phyloP scores from a whole-genome alignment of 2,113 vertebrate species.

The Lontra canadensis region DNA sequence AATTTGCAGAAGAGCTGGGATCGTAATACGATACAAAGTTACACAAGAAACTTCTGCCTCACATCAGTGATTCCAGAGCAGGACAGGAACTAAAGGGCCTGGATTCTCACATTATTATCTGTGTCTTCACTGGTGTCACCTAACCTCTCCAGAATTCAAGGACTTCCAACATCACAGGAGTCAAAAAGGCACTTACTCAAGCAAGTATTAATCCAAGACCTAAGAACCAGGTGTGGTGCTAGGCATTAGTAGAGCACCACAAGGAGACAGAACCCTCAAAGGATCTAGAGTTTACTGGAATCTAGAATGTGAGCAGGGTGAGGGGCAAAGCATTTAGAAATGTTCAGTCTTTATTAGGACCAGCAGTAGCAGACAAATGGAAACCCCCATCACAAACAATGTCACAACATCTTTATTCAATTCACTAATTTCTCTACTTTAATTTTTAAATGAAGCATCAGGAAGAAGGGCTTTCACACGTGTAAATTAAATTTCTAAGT shows the following conservation, averaged over 20 bases:
- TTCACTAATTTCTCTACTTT: neutral
- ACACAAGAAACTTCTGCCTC: neutral
- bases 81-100: neutral
- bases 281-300: neutral
- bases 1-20: neutral
- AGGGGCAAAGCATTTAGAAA: neutral
- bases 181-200: neutral
- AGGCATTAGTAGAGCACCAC: accelerated
- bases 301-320: neutral
- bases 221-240: neutral
- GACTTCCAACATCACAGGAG: neutral
- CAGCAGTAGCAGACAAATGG: neutral
- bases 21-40: accelerated
- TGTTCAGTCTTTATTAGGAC: neutral
- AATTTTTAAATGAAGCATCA: neutral
- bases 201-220: neutral
- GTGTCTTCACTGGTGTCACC: neutral
- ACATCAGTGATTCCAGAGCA: neutral
- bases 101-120: neutral
- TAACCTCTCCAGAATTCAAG: neutral
- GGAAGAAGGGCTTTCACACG: neutral
- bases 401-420: neutral
- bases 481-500: neutral
- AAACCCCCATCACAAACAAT: neutral
- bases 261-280: neutral